Evolutionary conservation across 1,140 invertebrate genomes (phyloP), one percentile per base, ranked within the genome.

Genomic region (Trichonephila clavipes): DNA sequence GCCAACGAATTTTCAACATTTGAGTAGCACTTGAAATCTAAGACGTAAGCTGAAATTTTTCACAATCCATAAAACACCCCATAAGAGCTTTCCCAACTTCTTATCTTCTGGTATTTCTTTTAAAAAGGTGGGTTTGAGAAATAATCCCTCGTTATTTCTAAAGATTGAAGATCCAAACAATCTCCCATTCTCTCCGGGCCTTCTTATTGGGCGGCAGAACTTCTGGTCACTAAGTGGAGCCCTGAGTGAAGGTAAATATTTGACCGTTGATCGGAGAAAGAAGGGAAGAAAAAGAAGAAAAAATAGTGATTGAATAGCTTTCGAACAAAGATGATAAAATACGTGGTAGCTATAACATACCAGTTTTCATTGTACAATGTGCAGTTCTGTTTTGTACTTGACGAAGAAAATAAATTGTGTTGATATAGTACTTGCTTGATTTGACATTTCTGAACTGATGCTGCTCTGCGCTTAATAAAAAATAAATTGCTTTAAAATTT

Each of bases 211-310:
- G 44, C 61, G 21, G 61, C 51, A 19, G 34, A 19, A 77, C 44
- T 64, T 34, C 59, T 69, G 62, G 82, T 72, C 66, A 44, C 62
- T 92, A 92, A 92, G 83, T 87, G 91, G 91, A 72, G 24, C 77
- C 69, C 24, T 18, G 81, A 91, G 90, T 69, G 85, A 87, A 72
- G 64, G 91, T 92, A 92, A 92, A 92, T 92, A 92, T 92, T 92
- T 92, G 62, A 92, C 91, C 91, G 58, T 21, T 72, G 66, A 87
- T 72, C n/a, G 83, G 77, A 51, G 61, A 85, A 85, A 66, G 28
- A 61, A 40, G 21, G 24, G 40, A 90, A 82, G 44, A 64, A 18
- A 87, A 34, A 4, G 34, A 40, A 44, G 28, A 59, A 77, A 69
- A 77, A 77, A 19, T 19, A 88, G 61, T 62, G 86, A 64, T 88